A percentile compares a stretch with the other conserved stretches of the same genome.
Conservation (phyloP, 2,888 invertebrate genomes). For the Trichopria drosophilae region DNA sequence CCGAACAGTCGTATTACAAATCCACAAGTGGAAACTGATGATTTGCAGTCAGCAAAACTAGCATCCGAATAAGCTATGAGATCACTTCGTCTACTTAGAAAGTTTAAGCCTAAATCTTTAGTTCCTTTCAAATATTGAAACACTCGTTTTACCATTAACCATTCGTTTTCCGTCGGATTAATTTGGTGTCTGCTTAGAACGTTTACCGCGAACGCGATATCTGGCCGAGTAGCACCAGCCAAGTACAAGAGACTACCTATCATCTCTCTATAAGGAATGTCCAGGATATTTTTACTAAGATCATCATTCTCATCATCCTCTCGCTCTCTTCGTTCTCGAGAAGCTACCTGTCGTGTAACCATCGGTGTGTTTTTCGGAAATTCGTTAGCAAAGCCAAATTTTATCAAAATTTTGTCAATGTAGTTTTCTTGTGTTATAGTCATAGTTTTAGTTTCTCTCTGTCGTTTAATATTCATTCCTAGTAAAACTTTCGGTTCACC, state of each 20-base stretch:
- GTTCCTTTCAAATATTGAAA: constrained; percentile 31
- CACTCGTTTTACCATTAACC: constrained; percentile 32
- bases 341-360: constrained; percentile 22
- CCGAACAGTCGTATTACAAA: constrained; percentile 21
- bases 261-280: constrained; percentile 30
- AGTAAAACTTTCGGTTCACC: constrained; percentile 29
- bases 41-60: too few species aligned
- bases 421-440: constrained; percentile 3
- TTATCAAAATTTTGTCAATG: constrained; percentile 17
- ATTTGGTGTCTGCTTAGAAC: constrained; percentile 31
- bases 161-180: constrained; percentile 32
- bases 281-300: constrained; percentile 7
- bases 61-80: constrained; percentile 29
- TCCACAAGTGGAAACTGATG: constrained; percentile 24
- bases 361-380: constrained; percentile 18
- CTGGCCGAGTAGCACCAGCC: too few species aligned
- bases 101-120: constrained; percentile 23
- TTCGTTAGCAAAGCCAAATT: constrained; percentile 9
- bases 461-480: constrained; percentile 23
- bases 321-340: constrained; percentile 11
- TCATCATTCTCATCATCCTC: constrained; percentile 16
- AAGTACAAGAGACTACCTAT: too few species aligned
- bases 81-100: constrained; percentile 16
- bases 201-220: constrained; percentile 30
- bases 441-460: constrained; percentile 3